Evolutionary conservation across 2,113 vertebrate species (phyloP), one percentile per base, ranked within the genome.

Genomic region (Calidris pugnax): DNA sequence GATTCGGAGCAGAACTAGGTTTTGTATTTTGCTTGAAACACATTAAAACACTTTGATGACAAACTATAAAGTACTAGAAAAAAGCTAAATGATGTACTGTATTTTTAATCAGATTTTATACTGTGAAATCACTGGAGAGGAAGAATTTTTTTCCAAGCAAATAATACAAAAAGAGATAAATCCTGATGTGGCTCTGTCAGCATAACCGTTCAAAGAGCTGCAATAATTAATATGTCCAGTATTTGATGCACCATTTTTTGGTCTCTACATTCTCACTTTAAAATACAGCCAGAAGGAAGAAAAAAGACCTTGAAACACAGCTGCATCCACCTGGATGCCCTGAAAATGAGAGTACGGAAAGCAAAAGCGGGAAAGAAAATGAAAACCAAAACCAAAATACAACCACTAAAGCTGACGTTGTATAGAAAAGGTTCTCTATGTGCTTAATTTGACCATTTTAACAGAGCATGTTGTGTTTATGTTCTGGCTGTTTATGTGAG

Each of bases 401-500:
- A 93, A 87, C 8, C 6, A 11, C 21, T 41, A 56, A 43, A 64
- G 30, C 21, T 8, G 12, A 32, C 28, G 16, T 1, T 0, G 32
- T 33, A 43, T 4, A 66, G 59, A 35, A 78, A 72, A 83, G 47
- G 28, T 91, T 92, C 77, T 94, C 28, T 20, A 17, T 62, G 90
- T 47, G 45, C 62, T 92, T 95, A 94, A 97, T 95, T 86, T 87
- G 66, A 51, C 81, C 62, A 66, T 89, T 96, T 94, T 90, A 96
- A 92, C 64, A 56, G n/a, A 94, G 64, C 90, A 77, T 87, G 93
- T 95, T 96, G 69, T 96, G 86, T 94, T 96, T 97, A 73, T 90
- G 74, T 89, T 89, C 85, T 93, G 80, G 16, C 59, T 92, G 73
- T 95, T 96, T 89, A 92, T 90, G 59, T 22, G 79, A 88, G 68